Evolutionary conservation across 1,140 invertebrate genomes (phyloP).

Genomic region (Lepidostoma basale): DNA sequence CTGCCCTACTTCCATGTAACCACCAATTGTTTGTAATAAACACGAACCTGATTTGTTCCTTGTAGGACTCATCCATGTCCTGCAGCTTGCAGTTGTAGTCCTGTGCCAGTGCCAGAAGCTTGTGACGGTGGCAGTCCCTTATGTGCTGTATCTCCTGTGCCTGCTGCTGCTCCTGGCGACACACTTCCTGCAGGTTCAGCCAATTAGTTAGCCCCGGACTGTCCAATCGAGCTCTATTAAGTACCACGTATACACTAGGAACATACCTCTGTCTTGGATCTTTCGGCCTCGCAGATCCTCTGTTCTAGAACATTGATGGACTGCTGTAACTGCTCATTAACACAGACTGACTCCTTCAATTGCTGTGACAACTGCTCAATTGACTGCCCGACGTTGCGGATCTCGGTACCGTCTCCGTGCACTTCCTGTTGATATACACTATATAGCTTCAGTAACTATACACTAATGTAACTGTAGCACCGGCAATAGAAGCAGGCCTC

Average conservation of each 20-base stretch:
- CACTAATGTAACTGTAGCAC: no score
- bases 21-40: no score
- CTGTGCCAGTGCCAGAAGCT: neutral
- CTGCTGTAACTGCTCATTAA: neutral
- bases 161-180: neutral
- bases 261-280: neutral
- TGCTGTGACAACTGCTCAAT: neutral
- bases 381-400: neutral
- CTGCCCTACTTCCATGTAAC: no score
- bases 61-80: slow-evolving; percentile 9
- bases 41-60: neutral
- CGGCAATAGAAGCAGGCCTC: no score
- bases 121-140: neutral
- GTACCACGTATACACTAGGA: neutral
- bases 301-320: neutral
- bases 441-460: no score
- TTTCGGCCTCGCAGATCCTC: neutral
- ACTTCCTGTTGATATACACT: no score
- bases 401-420: neutral
- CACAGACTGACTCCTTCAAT: neutral
- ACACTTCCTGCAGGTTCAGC: neutral
- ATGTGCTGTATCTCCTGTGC: neutral
- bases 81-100: slow-evolving; percentile 11
- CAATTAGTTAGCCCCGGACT: neutral
- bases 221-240: neutral